Base-by-base conservation (phyloP, 2,113 vertebrate species). In the Phyllostomus discolor region DNA sequence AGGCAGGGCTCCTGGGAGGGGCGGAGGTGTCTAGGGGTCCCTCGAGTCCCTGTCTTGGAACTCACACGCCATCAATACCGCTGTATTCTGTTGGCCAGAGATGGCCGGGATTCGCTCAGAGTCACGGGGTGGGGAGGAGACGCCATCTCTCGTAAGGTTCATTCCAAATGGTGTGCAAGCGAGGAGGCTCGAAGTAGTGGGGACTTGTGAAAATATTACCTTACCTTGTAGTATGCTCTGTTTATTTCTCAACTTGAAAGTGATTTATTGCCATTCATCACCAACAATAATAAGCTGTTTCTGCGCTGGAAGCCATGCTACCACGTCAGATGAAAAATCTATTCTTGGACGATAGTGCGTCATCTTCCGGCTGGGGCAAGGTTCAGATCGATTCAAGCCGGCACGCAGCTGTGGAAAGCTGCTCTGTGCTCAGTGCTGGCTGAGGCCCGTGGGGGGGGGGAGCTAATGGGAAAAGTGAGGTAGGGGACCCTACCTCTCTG, bases 201-300 rank as follows among this genome's bases (percentile, higher is more conserved):
- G 9, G 12, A 26, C 9, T 80, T 81, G 70, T 15, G 10, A n/a
- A 85, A 88, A 78, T 43, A 35, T 19, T 41, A 67, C 10, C 28
- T 35, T 11, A 7, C 2, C 15, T 59, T 4, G 12, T 14, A 35
- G 7, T 22, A 19, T 66, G 31, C 2, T 46, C 11, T n/a, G 62
- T 22, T 48, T 72, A 46, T 92, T 85, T 81, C 50, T 87, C 16
- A 8, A 7, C n/a, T 69, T 69, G 78, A 72, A 85, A 59, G 89
- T 69, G 57, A 69, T 38, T 38, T 59, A 26, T 64, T 4, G 3
- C 2, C n/a, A 38, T 70, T 72, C 19, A 78, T 67, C 16, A 46
- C 28, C 59, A 57, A 57, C 57, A 67, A 17, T 75, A 28, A n/a
- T 38, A 33, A 62, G 10, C 8, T 6, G 2, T 57, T 69, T 10